phyloP scores from a whole-genome alignment of 2,888 invertebrate genomes.

The Hesperia comma region DNA sequence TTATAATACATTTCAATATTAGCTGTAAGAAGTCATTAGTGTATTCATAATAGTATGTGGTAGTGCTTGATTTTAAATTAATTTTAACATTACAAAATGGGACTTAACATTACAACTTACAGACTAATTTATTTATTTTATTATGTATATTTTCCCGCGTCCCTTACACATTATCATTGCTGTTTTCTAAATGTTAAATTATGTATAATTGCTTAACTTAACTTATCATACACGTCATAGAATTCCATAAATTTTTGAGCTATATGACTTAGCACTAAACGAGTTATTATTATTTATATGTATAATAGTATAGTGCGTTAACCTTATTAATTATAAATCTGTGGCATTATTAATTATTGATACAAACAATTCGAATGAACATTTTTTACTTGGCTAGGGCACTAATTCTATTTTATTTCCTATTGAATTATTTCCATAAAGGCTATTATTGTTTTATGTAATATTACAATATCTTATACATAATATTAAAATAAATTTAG shows the following conservation, averaged over 20 bases:
- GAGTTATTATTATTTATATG: conserved; percentile 53
- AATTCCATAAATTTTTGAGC: conserved; percentile 76
- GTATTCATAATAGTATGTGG: conserved; percentile 80
- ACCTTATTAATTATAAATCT: conserved; percentile 56
- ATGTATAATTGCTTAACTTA: conserved; percentile 47
- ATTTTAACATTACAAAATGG: conserved; percentile 82
- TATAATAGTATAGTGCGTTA: conserved; percentile 70
- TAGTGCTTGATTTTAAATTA: conserved; percentile 80
- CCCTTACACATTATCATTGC: conserved; percentile 49
- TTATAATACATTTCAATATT: conserved; percentile 85
- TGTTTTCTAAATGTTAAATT: conserved; percentile 28
- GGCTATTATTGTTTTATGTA: conserved; percentile 75
- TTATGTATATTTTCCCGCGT: conserved; percentile 66
- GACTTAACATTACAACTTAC: conserved; percentile 67
- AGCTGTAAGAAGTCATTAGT: conserved; percentile 83
- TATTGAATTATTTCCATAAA: conserved; percentile 61
- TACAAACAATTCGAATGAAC: conserved; percentile 50
- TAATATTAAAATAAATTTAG: conserved; percentile 71
- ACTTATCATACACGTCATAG: conserved; percentile 70
- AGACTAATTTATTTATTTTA: conserved; percentile 47
- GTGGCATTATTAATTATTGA: conserved; percentile 57
- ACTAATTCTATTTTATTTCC: conserved; percentile 56
- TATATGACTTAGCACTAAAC: conserved; percentile 64
- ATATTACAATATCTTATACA: conserved; percentile 63
- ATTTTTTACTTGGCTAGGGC: conserved; percentile 31